phyloP scores from a whole-genome alignment of 2,113 vertebrate genomes.

The Sisor rabdophorus region DNA sequence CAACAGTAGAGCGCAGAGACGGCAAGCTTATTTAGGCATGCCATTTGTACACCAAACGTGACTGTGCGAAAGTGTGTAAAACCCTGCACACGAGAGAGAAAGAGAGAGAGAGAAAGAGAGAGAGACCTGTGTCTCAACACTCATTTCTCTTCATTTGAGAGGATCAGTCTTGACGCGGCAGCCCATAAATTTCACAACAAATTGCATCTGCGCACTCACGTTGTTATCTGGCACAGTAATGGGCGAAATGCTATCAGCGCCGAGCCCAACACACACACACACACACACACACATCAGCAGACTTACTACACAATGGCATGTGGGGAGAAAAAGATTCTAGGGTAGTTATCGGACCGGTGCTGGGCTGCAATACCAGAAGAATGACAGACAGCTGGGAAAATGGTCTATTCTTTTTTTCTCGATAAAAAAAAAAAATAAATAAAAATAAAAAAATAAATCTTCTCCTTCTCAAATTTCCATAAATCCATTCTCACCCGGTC shows the following conservation, averaged over 20 bases:
- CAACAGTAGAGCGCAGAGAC: slow-evolving; percentile 40
- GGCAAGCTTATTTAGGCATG: slow-evolving; percentile 58
- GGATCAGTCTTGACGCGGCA: slow-evolving; percentile 47
- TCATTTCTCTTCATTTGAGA: slow-evolving; percentile 62
- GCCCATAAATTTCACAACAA: slow-evolving; percentile 54
- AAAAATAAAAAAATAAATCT: background rate
- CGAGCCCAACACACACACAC: slow-evolving; percentile 40
- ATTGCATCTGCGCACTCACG: slow-evolving; percentile 54
- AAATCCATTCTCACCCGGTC: background rate
- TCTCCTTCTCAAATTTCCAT: slow-evolving; percentile 17
- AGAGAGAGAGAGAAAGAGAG: slow-evolving; percentile 38
- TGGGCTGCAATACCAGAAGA: slow-evolving; percentile 11
- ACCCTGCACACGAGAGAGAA: background rate
- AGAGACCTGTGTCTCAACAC: slow-evolving; percentile 42
- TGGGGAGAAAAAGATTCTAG: slow-evolving; percentile 9
- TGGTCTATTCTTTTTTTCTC: slow-evolving; percentile 30
- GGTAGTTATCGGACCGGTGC: slow-evolving; percentile 21
- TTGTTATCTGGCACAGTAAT: slow-evolving; percentile 52
- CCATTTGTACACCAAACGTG: slow-evolving; percentile 52
- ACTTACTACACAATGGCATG: slow-evolving; percentile 13
- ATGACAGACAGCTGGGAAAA: slow-evolving; percentile 37
- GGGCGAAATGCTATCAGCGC: slow-evolving; percentile 43
- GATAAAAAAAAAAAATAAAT: background rate
- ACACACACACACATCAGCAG: slow-evolving; percentile 43
- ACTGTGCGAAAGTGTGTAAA: slow-evolving; percentile 39